phyloP scores from a whole-genome alignment of 2,888 invertebrate genomes.

The Gandaritis pyraliata region DNA sequence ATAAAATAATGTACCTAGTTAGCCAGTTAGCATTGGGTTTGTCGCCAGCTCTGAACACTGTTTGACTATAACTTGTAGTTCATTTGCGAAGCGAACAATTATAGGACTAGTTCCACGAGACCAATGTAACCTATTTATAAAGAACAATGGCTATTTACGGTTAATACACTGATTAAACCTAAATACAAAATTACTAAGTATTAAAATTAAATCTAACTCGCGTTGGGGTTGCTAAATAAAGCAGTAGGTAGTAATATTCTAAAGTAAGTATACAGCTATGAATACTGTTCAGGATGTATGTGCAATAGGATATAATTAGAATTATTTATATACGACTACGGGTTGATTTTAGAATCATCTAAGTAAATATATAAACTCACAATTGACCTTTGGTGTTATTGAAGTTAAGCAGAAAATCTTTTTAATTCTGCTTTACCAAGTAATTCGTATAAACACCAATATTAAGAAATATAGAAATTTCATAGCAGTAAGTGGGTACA shows the following conservation, averaged over 20 bases:
- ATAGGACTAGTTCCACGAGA: conserved; percentile 18
- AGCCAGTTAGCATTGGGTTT: conserved; percentile 42
- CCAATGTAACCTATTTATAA: conserved; percentile 28
- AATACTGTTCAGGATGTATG: conserved; percentile 50
- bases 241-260: conserved; percentile 41
- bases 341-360: conserved; percentile 5
- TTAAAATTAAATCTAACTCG: conserved; percentile 37
- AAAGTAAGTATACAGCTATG: conserved; percentile 49
- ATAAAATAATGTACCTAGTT: conserved; percentile 49
- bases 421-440: not conserved
- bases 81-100: conserved; percentile 6
- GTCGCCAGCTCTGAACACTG: conserved; percentile 8
- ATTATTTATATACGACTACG: conserved; percentile 12
- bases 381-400: conserved; percentile 1
- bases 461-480: no score
- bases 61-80: not conserved
- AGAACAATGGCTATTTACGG: conserved; percentile 34
- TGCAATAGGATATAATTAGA: conserved; percentile 34
- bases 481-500: no score
- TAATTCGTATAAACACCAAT: no score
- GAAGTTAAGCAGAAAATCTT: not conserved
- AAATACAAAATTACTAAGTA: conserved; percentile 31
- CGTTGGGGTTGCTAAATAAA: conserved; percentile 45
- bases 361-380: conserved; percentile 9
- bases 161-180: conserved; percentile 36